These are phyloP conservation scores for Phoenicopterus ruber DNA, from an alignment of 2,113 vertebrate genomes.

Conservation along the genomic window DNA sequence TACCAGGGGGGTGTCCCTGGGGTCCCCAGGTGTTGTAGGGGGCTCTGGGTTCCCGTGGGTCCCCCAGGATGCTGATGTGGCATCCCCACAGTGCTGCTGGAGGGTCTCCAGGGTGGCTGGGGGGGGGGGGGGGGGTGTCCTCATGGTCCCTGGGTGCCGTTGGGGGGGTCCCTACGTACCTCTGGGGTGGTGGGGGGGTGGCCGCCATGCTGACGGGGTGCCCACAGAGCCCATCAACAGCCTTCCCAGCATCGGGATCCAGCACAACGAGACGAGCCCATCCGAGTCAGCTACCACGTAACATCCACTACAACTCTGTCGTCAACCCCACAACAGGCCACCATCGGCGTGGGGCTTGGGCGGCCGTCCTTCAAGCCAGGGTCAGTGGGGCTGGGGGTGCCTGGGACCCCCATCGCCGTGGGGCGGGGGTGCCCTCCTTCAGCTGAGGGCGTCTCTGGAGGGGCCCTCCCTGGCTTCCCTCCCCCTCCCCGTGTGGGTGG, in stretches of 20 bases:
- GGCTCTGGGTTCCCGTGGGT: background rate
- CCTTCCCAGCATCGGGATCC: constrained; percentile 79
- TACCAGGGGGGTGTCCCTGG: no score
- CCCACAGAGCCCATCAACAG: constrained; percentile 91
- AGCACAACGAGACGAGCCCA: constrained; percentile 96
- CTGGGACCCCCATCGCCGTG: background rate
- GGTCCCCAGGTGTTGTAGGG: no score
- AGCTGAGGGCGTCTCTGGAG: background rate
- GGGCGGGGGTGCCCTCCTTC: background rate
- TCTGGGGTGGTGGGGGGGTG: no score
- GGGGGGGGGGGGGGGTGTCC: background rate
- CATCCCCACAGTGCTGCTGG: no score
- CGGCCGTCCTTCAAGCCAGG: constrained; percentile 92
- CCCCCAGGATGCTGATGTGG: background rate
- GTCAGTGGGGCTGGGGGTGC: background rate
- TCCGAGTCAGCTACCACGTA: constrained; percentile 95
- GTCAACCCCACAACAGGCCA: constrained; percentile 95
- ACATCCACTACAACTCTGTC: constrained; percentile 97
- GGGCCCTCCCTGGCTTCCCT: background rate
- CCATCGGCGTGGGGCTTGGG: constrained; percentile 92
- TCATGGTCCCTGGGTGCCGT: no score
- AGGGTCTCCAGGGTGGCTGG: background rate
- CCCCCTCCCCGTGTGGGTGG: background rate
- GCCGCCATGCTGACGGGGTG: background rate
- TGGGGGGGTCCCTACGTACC: no score